A percentile compares a stretch with the other conserved stretches of the same genome.
Evolutionary conservation across 2,888 invertebrate species (phyloP).

Genomic region (Eurois occulta): DNA sequence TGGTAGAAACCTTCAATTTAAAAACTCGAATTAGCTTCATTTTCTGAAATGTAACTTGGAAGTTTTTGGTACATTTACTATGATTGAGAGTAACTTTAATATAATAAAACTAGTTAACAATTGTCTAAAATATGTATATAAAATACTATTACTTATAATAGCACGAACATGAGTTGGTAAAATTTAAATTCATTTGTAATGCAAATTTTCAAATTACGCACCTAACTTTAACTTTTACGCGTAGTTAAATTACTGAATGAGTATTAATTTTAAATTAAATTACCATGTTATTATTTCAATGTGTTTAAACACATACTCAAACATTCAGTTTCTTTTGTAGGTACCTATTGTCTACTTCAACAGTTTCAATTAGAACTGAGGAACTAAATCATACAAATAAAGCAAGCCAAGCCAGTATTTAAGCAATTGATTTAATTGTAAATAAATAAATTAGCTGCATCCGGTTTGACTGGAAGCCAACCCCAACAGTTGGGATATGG

Average conservation of each 20-base stretch:
- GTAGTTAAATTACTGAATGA: slow-evolving; percentile 4
- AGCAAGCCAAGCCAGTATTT: neutral
- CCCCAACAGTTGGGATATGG: neutral
- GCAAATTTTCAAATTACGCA: neutral
- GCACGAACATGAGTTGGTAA: neutral
- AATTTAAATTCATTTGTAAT: slow-evolving; percentile 19
- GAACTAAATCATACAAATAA: neutral
- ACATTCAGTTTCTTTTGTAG: neutral
- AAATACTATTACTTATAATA: neutral
- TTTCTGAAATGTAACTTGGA: neutral
- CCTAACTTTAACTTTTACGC: neutral
- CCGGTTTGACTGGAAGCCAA: neutral
- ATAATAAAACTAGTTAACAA: neutral
- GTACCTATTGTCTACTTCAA: neutral
- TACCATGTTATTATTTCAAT: neutral
- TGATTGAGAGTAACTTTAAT: neutral
- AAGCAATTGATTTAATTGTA: neutral
- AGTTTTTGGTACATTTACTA: neutral
- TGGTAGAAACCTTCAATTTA: neutral
- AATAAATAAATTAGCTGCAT: neutral
- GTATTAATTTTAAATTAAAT: slow-evolving; percentile 5
- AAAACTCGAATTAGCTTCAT: neutral
- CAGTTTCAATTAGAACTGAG: neutral
- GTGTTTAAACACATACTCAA: neutral
- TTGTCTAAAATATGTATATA: neutral